These are phyloP conservation scores for Halichoeres trimaculatus DNA, from an alignment of 2,113 vertebrate genomes.

Conservation along the genomic window DNA sequence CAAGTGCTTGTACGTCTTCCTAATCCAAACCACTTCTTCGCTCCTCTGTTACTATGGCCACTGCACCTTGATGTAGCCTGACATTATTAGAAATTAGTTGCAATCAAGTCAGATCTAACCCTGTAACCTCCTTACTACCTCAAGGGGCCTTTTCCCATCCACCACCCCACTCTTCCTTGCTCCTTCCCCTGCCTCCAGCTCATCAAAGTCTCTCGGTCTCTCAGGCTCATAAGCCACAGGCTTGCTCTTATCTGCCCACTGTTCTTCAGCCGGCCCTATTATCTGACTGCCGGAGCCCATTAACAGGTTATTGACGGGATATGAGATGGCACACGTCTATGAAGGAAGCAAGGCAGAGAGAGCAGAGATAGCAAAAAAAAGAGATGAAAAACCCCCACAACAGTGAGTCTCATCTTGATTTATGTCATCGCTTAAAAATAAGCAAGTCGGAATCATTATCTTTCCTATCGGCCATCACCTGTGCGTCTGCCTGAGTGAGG, in stretches of 20 bases:
- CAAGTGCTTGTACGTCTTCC: neutral
- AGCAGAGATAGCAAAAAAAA: slow-evolving; percentile 16
- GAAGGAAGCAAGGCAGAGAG: slow-evolving; percentile 41
- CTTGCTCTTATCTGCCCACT: slow-evolving; percentile 72
- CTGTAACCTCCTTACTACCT: slow-evolving; percentile 22
- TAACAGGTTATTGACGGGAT: slow-evolving; percentile 80
- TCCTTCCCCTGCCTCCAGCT: slow-evolving; percentile 32
- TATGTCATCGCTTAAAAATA: slow-evolving; percentile 60
- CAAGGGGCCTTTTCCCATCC: neutral
- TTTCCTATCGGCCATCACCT: slow-evolving; percentile 49
- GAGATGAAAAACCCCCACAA: slow-evolving; percentile 13
- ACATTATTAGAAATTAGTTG: slow-evolving; percentile 33
- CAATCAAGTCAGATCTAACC: slow-evolving; percentile 39
- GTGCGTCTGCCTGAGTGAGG: slow-evolving; percentile 52
- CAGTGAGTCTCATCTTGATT: slow-evolving; percentile 48
- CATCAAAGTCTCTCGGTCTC: slow-evolving; percentile 56
- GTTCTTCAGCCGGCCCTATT: slow-evolving; percentile 61
- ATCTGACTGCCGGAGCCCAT: slow-evolving; percentile 71
- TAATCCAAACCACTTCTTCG: slow-evolving; percentile 4
- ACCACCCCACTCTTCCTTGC: neutral
- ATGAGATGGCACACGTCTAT: slow-evolving; percentile 71
- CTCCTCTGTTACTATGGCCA: slow-evolving; percentile 5
- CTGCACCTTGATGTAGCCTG: neutral
- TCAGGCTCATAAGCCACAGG: slow-evolving; percentile 47
- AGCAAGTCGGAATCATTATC: slow-evolving; percentile 55